Evolutionary conservation across 2,888 invertebrate genomes (phyloP).

Genomic region (Brassicogethes aeneus): DNA sequence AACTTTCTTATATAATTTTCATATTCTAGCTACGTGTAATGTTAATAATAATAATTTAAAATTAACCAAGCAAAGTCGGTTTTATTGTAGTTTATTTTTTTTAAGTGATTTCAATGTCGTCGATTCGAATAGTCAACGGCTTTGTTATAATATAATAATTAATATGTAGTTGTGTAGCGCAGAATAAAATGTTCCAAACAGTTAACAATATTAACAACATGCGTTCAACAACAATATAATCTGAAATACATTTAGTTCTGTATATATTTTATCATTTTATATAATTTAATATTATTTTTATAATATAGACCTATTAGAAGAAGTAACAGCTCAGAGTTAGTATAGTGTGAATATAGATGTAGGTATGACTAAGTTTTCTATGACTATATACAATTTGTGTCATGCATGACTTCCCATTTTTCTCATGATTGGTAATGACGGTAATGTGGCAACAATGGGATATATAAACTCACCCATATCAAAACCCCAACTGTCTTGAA

Average conservation of each 20-base stretch:
- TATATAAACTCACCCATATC: too few species aligned
- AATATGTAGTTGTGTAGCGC: not conserved
- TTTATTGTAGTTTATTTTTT: not conserved
- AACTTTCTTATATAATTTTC: conserved; percentile 1
- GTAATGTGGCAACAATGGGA: conserved; percentile 1
- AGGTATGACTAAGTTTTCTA: conserved; percentile 24
- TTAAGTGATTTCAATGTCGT: conserved; percentile 1
- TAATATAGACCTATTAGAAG: conserved; percentile 32
- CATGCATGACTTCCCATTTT: conserved; percentile 18
- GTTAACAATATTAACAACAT: conserved; percentile 44
- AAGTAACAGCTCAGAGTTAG: conserved; percentile 30
- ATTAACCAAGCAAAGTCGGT: too few species aligned
- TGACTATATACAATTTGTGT: conserved; percentile 32
- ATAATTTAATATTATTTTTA: conserved; percentile 13
- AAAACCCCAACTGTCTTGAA: too few species aligned
- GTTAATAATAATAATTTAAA: too few species aligned
- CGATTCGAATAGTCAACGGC: conserved; percentile 30
- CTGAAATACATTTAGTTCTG: conserved; percentile 32
- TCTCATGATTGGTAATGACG: conserved; percentile 26
- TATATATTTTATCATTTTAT: conserved; percentile 26
- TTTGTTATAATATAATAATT: conserved; percentile 22
- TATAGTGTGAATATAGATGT: conserved; percentile 26
- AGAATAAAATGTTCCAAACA: not conserved
- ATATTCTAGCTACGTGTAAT: conserved; percentile 1
- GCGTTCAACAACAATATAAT: conserved; percentile 41